Evolutionary conservation across 2,113 vertebrate species (phyloP), one percentile per base, ranked within the genome.

Genomic region (Brevimyrus niger): DNA sequence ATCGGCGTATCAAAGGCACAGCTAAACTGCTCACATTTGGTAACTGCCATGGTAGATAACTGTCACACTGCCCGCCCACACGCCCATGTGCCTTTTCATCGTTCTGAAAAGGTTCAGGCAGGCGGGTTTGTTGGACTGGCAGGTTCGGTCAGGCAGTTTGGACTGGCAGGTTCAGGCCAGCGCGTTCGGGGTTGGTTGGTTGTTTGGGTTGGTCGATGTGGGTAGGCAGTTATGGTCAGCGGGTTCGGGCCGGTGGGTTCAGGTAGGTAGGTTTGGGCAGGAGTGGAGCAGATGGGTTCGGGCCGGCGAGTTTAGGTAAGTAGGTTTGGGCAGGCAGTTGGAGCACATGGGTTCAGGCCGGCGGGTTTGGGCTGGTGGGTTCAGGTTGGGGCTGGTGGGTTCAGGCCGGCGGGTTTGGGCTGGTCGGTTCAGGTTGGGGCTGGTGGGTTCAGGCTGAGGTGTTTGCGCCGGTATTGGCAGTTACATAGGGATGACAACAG

Each of bases 1-100:
- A 87, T 90, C 90, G 90, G 27, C 88, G 90, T 92, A 93, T 94
- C 93, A 95, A 94, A 95, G 93, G 91, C 93, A 91, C 91, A 89
- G 91, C 93, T 94, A 94, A 93, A 94, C 92, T 91, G 94, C 93
- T 94, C 94, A 94, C 94, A 93, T 92, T 91, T 91, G 92, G 93
- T 91, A 92, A 94, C 93, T 92, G 94, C 94, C 31, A 21, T 61
- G 35, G 19, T 17, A 5, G 87, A 19, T 35, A 7, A 27, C 87
- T 0, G 11, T 27, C 6, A 23, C 50, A 53, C 7, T 23, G 44
- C 83, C 47, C 1, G 83, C 83, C 47, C 35, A 27, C 61, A 76
- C 31, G 4, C 10, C 31, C 13, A 17, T 76, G 31, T 76, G 27
- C 11, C 69, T 38, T 76, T 73, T 35, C 31, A 15, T 31, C 3